These are phyloP conservation scores for Lampris incognitus DNA, from an alignment of 2,113 vertebrate genomes.

Conservation along the genomic window DNA sequence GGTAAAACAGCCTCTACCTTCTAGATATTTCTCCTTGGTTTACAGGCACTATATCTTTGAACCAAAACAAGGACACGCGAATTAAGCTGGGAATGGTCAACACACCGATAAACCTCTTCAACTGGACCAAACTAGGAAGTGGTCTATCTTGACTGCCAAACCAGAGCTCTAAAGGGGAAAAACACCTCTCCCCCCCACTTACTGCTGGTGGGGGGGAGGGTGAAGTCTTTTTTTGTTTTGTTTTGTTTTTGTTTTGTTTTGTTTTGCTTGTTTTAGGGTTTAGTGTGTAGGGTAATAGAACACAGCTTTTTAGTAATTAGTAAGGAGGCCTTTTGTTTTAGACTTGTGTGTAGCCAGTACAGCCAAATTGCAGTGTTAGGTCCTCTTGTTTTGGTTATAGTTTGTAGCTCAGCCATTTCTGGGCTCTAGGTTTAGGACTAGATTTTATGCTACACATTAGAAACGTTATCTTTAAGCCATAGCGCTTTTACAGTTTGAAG, in stretches of 20 bases:
- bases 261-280: constrained; percentile 24
- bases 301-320: constrained; percentile 46
- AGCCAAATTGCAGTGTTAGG: not conserved
- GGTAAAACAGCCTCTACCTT: not conserved
- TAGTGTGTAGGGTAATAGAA: constrained; percentile 26
- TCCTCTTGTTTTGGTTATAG: not conserved
- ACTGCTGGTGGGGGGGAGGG: constrained; percentile 79
- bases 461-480: no score
- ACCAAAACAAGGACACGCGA: constrained; percentile 43
- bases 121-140: constrained; percentile 34
- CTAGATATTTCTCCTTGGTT: not conserved
- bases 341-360: constrained; percentile 27
- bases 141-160: constrained; percentile 58
- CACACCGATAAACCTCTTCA: constrained; percentile 8
- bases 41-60: constrained; percentile 39
- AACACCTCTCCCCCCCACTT: constrained; percentile 81
- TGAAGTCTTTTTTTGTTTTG: constrained; percentile 44
- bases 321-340: constrained; percentile 37
- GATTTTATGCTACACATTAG: no score
- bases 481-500: no score
- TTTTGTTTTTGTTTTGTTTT: not conserved
- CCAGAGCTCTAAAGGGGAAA: constrained; percentile 52
- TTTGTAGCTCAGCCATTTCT: not conserved
- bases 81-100: constrained; percentile 52
- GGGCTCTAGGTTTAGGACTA: no score